Conservation (phyloP, 2,888 invertebrate species). For the Archips xylosteana region DNA sequence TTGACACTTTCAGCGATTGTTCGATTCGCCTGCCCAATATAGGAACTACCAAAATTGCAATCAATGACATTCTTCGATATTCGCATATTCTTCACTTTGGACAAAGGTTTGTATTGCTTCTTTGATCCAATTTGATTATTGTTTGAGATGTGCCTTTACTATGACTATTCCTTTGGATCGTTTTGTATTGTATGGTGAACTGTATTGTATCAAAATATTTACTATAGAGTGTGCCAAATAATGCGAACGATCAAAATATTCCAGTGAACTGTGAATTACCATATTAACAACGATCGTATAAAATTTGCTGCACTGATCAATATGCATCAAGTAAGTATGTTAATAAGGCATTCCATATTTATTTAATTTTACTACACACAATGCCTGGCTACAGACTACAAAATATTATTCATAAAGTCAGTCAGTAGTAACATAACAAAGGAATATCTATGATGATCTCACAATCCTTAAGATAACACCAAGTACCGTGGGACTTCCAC, state of each 20-base stretch:
- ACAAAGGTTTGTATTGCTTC: too few species aligned
- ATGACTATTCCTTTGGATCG: not conserved
- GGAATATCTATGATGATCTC: conserved; percentile 1
- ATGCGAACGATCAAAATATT: conserved; percentile 8
- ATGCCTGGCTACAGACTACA: not conserved
- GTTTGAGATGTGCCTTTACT: too few species aligned
- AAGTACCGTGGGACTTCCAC: not conserved
- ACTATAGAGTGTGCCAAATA: not conserved
- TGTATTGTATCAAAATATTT: not conserved
- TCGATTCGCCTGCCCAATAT: too few species aligned
- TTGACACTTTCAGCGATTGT: too few species aligned
- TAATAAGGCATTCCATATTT: not conserved
- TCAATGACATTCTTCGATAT: too few species aligned
- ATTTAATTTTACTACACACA: conserved; percentile 1
- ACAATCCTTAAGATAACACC: not conserved
- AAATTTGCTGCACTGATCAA: conserved; percentile 23
- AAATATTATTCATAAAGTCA: conserved; percentile 4
- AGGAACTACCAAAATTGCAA: too few species aligned
- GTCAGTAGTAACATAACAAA: conserved; percentile 4
- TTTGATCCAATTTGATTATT: too few species aligned
- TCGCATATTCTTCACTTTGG: too few species aligned
- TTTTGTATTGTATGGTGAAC: not conserved
- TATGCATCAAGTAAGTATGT: conserved; percentile 18
- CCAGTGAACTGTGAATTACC: conserved; percentile 18
- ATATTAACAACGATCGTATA: conserved; percentile 34